These are phyloP conservation scores for Drosophila pallidifrons DNA, from an alignment of 1,140 invertebrate species.

Conservation along the genomic window DNA sequence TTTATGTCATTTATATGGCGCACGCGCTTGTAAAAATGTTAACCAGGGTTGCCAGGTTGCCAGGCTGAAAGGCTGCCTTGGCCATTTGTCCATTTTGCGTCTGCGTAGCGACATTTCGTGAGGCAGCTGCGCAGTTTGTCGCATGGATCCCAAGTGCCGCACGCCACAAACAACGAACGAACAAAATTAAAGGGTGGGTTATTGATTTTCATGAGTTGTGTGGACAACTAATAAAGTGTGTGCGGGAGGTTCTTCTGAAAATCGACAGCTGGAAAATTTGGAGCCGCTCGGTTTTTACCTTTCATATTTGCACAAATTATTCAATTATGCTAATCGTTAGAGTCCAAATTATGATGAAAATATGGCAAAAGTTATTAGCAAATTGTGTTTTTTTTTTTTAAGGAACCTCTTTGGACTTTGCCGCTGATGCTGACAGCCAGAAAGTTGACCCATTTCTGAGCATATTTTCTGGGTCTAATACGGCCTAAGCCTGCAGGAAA, in stretches of 20 bases:
- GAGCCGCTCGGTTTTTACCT: neutral
- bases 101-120: slow-evolving; percentile 32
- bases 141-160: slow-evolving; percentile 46
- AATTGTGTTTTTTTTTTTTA: neutral
- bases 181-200: slow-evolving; percentile 51
- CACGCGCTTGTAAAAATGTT: slow-evolving; percentile 63
- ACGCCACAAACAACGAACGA: slow-evolving; percentile 22
- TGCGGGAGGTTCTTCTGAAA: slow-evolving; percentile 23
- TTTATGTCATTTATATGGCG: slow-evolving; percentile 66
- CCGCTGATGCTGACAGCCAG: slow-evolving; percentile 51
- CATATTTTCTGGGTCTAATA: slow-evolving; percentile 63
- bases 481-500: slow-evolving; percentile 69
- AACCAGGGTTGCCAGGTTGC: slow-evolving; percentile 21
- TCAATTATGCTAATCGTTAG: slow-evolving; percentile 9
- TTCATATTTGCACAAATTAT: neutral
- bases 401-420: slow-evolving; percentile 22
- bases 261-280: slow-evolving; percentile 19
- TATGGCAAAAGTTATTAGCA: slow-evolving; percentile 10
- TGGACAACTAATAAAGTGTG: slow-evolving; percentile 45
- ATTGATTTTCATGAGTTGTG: slow-evolving; percentile 51
- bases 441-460: slow-evolving; percentile 50
- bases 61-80: neutral
- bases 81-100: slow-evolving; percentile 27
- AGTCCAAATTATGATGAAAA: neutral
- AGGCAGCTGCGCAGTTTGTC: slow-evolving; percentile 67